phyloP scores from a whole-genome alignment of 2,797 vertebrate species.

The Phataginus tricuspis region DNA sequence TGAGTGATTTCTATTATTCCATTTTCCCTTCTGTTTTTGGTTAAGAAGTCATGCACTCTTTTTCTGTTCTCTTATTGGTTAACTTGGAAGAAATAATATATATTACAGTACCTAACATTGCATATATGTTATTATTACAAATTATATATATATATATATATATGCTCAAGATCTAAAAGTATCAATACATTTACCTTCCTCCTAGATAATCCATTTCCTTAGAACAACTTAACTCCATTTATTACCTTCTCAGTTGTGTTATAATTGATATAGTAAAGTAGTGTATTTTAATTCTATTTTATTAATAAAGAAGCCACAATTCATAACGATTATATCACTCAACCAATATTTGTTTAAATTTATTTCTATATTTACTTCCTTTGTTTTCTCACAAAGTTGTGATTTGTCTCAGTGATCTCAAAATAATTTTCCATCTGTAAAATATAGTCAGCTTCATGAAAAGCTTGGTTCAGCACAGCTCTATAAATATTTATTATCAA shows the following conservation, averaged over 20 bases:
- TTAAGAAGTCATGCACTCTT: background rate
- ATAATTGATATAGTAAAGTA: background rate
- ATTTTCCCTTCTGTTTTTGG: background rate
- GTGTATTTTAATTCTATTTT: background rate
- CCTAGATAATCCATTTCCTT: background rate
- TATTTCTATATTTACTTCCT: background rate
- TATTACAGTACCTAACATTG: background rate
- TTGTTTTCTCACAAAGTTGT: background rate
- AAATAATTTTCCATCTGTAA: background rate
- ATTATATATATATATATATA: background rate
- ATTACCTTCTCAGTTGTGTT: background rate
- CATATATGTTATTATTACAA: background rate
- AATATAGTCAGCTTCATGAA: background rate
- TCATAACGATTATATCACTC: background rate
- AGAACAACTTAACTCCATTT: background rate
- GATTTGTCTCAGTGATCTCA: background rate
- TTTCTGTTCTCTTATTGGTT: background rate
- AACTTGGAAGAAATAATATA: background rate
- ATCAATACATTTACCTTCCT: background rate
- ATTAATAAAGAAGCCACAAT: background rate
- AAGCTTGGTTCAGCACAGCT: background rate
- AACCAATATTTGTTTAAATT: background rate
- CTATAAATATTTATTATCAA: background rate
- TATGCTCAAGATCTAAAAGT: background rate
- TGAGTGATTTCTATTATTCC: background rate